Evolutionary conservation across 2,888 invertebrate genomes (phyloP), one percentile per base, ranked within the genome.

Genomic region (Cylindroiulus punctatus): DNA sequence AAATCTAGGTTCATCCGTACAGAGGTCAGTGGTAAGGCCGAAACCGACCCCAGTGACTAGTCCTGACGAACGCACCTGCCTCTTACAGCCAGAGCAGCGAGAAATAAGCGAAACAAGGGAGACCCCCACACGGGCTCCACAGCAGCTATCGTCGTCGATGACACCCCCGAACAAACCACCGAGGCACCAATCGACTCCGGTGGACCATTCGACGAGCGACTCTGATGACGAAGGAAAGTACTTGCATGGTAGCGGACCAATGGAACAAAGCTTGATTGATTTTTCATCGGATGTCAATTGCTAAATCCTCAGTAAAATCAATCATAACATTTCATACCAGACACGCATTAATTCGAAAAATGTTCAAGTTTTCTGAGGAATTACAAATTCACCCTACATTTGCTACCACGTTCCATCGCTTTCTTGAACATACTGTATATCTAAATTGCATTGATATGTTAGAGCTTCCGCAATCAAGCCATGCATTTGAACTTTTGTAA

Each of bases 31-130:
- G 40, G 44, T 30, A 47, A 44, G 42, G 44, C 40, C n/a, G 19
- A 84, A 47, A 47, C 44, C 40, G 30, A 84, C 44, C 84, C 47
- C 84, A 26, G 44, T 42, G 19, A 44, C 19, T 84, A 44, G 47
- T 84, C 40, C 44, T 84, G 84, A 84, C 44, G 84, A 84, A 44
- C 84, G 84, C 30, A 84, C 84, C 44, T 44, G 84, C 36, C 84
- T 84, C 44, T 84, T 84, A 26, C 84, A 84, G 84, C 44, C 84
- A 1, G 40, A 40, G 82, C 82, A 36, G 40, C 82, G 40, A 82
- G 82, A 82, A 36, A 82, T 8, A 40, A 82, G 26, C 82, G 82
- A 10, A 30, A 32, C 82, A 36, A 36, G 40, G 14, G 22, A 82
- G n/a, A 1, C 4, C 32, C 36, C 5, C 36, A 36, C 19, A n/a